Conservation (phyloP, 2,113 vertebrate genomes). For the Hypomesus transpacificus region DNA sequence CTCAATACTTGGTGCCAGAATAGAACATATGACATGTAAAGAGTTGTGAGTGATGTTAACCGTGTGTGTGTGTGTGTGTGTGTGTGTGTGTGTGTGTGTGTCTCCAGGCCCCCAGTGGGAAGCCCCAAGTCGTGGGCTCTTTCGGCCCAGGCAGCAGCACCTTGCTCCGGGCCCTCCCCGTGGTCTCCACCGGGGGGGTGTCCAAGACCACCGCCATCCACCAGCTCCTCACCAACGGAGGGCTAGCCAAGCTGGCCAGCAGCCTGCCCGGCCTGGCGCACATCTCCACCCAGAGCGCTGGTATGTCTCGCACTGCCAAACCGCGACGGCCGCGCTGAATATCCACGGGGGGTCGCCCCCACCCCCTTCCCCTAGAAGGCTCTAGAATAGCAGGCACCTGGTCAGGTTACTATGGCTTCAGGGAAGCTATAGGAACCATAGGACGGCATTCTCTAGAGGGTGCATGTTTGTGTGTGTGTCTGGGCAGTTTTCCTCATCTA, state of each 20-base stretch:
- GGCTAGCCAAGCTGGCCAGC: constrained; percentile 90
- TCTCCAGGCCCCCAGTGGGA: constrained; percentile 72
- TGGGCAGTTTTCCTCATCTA: neutral
- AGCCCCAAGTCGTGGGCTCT: constrained; percentile 75
- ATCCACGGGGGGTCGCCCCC: constrained; percentile 25
- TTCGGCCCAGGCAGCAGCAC: constrained; percentile 73
- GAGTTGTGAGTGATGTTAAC: no score
- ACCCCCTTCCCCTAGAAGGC: constrained; percentile 36
- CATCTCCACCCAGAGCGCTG: constrained; percentile 86
- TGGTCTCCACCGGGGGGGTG: constrained; percentile 78
- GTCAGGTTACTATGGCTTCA: constrained; percentile 15
- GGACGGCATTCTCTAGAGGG: constrained; percentile 25
- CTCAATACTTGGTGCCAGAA: no score
- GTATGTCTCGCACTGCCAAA: constrained; percentile 76
- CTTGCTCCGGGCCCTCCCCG: constrained; percentile 84
- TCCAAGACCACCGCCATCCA: constrained; percentile 91
- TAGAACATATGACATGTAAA: no score
- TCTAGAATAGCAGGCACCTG: constrained; percentile 44
- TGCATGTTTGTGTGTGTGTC: constrained; percentile 22
- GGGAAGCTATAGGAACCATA: constrained; percentile 1
- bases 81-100: neutral
- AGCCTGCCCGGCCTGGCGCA: constrained; percentile 89
- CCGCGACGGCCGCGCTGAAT: constrained; percentile 66
- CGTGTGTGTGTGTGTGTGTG: neutral
- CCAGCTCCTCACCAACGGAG: constrained; percentile 89